phyloP scores from a whole-genome alignment of 1,140 invertebrate species.

The Macrostomum lignano region DNA sequence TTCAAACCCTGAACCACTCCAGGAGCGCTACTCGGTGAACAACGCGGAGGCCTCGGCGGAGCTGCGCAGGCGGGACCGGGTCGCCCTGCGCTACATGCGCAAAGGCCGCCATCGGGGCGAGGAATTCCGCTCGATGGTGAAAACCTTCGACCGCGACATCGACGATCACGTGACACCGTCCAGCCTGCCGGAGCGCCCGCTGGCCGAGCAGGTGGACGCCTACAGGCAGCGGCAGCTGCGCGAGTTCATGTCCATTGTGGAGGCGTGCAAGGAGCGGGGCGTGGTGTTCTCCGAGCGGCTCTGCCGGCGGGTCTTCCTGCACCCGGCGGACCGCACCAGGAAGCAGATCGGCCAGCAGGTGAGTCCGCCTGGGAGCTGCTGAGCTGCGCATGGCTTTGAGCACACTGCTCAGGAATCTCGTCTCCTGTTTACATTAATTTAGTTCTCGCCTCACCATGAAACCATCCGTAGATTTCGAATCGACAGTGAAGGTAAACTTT shows the following conservation, averaged over 20 bases:
- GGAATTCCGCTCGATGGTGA: constrained; percentile 12
- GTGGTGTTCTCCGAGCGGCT: constrained; percentile 12
- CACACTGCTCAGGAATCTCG: too few relatives aligned
- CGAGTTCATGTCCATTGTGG: constrained; percentile 14
- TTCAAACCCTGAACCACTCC: too few relatives aligned
- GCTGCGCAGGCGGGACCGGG: constrained; percentile 9
- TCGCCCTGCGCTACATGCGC: constrained; percentile 4
- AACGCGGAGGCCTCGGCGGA: constrained; percentile 21
- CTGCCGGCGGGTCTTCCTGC: too few relatives aligned
- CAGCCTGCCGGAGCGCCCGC: constrained; percentile 13
- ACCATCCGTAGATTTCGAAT: too few relatives aligned
- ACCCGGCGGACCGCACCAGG: background rate
- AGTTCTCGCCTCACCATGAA: too few relatives aligned
- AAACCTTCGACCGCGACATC: constrained; percentile 15
- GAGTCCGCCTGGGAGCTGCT: background rate
- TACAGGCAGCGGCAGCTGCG: constrained; percentile 15
- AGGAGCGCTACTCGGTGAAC: too few relatives aligned
- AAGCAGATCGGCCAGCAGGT: background rate
- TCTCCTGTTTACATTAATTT: too few relatives aligned
- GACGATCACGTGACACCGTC: constrained; percentile 18
- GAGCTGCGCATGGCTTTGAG: too few relatives aligned
- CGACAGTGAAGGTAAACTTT: too few relatives aligned
- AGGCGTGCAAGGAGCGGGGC: constrained; percentile 13
- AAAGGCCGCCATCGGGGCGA: too few relatives aligned
- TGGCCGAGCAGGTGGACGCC: constrained; percentile 12